Evolutionary conservation across 2,113 vertebrate genomes (phyloP).

Genomic region (Crotalus tigris): DNA sequence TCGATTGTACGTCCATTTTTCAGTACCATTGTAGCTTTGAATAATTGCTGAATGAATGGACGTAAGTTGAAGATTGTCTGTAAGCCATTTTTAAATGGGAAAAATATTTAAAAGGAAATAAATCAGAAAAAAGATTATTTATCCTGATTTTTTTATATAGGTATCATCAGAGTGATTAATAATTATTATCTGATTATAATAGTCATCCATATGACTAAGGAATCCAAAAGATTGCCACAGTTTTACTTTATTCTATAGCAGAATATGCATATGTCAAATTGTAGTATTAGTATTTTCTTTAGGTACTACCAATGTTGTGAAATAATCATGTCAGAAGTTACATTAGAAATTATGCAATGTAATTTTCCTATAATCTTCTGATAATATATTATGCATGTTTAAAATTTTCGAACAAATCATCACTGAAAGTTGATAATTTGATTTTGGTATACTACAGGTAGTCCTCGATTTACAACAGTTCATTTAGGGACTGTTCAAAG

Average conservation of each 20-base stretch:
- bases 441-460: background rate
- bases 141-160: slow-evolving; percentile 28
- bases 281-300: slow-evolving; percentile 49
- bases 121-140: slow-evolving; percentile 55
- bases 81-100: slow-evolving; percentile 5
- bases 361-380: slow-evolving; percentile 28
- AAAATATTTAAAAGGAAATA: slow-evolving; percentile 56
- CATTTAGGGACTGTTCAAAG: too few relatives aligned
- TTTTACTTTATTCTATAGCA: slow-evolving; percentile 77
- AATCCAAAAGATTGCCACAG: slow-evolving; percentile 76
- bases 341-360: slow-evolving; percentile 32
- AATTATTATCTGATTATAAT: slow-evolving; percentile 74
- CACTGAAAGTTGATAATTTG: background rate
- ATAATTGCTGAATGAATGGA: background rate
- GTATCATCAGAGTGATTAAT: slow-evolving; percentile 67
- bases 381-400: slow-evolving; percentile 1
- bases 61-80: background rate
- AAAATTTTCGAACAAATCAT: background rate
- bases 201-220: slow-evolving; percentile 70
- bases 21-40: background rate
- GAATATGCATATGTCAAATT: slow-evolving; percentile 51
- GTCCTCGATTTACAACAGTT: too few relatives aligned
- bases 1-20: background rate
- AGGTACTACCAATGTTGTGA: background rate
- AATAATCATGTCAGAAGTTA: slow-evolving; percentile 40